Base-by-base conservation (phyloP, 2,888 invertebrate genomes). In the Isoperla grammatica region DNA sequence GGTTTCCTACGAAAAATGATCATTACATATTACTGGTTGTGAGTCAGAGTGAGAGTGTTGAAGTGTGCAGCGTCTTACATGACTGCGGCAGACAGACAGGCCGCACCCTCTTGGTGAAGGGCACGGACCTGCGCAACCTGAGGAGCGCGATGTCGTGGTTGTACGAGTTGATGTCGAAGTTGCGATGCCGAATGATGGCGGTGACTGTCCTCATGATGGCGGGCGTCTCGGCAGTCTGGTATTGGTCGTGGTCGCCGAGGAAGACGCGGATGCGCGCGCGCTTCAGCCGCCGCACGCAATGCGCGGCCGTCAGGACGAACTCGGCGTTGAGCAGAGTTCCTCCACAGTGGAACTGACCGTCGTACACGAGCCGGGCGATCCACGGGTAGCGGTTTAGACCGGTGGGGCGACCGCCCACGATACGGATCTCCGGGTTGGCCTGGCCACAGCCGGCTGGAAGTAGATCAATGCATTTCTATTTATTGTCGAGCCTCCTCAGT, bases 271-370 rank as follows among this genome's bases (percentile, higher is more conserved):
- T 90, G 73, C 88, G 90, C 0, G 90, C 87, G 42, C 87, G 79
- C 69, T 88, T 85, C 40, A 92, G 72, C 67, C 90, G 86, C 72
- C 86, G 78, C 58, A 92, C 86, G 71, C 92, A 92, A 77, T 92
- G 92, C 2, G 92, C 92, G 0, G 92, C 92, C 0, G 92, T 91
- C 58, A 93, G 78, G 60, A 92, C 89, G 72, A 89, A 90, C 74
- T 90, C 88, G 71, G 86, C 85, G 58, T 88, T 89, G 46, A 93
- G 78, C 23, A 92, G 78, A 2, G 90, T 90, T 19, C 87, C 92
- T 0, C 92, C 92, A 70, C 92, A 93, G 72, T 92, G 92, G 76
- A 91, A 92, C 73, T 88, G 88, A 0, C 91, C 90, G 70, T 92
- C 89, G 73, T 92, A 92, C 12, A 92, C 87, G 58, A 93, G 79